These are phyloP conservation scores for Cistogaster globosa DNA, from an alignment of 2,888 invertebrate genomes.

Conservation along the genomic window DNA sequence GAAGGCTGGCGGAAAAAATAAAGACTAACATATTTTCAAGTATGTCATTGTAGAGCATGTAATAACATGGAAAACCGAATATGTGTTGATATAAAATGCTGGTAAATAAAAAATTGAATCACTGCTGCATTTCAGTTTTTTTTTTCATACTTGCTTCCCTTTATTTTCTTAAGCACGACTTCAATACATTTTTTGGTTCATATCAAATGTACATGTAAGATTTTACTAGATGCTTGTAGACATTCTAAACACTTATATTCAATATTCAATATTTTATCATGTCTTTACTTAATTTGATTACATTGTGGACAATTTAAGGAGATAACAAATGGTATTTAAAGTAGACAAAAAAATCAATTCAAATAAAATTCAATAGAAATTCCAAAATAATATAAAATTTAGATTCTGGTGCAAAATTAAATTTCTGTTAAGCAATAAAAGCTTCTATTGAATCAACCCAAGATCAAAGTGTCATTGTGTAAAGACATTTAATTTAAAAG, in stretches of 20 bases:
- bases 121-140: conserved; percentile 1
- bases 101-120: conserved; percentile 33
- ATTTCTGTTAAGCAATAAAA: not conserved
- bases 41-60: conserved; percentile 46
- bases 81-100: conserved; percentile 48
- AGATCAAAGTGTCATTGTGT: conserved; percentile 18
- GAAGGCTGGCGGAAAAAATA: conserved; percentile 16
- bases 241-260: conserved; percentile 44
- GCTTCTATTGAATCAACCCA: too few species aligned
- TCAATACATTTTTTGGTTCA: conserved; percentile 36
- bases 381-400: not conserved
- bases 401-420: not conserved
- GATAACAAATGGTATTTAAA: conserved; percentile 60
- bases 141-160: not conserved
- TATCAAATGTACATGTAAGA: conserved; percentile 19
- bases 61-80: conserved; percentile 39
- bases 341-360: conserved; percentile 48
- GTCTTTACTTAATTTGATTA: conserved; percentile 63
- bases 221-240: conserved; percentile 6
- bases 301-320: conserved; percentile 55
- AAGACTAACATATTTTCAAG: conserved; percentile 50
- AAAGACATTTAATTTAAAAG: not conserved
- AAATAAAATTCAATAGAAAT: conserved; percentile 1
- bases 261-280: conserved; percentile 65
- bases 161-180: not conserved